Evolutionary conservation across 2,797 vertebrate species (phyloP), one percentile per base, ranked within the genome.

Genomic region (Tangara arthus): DNA sequence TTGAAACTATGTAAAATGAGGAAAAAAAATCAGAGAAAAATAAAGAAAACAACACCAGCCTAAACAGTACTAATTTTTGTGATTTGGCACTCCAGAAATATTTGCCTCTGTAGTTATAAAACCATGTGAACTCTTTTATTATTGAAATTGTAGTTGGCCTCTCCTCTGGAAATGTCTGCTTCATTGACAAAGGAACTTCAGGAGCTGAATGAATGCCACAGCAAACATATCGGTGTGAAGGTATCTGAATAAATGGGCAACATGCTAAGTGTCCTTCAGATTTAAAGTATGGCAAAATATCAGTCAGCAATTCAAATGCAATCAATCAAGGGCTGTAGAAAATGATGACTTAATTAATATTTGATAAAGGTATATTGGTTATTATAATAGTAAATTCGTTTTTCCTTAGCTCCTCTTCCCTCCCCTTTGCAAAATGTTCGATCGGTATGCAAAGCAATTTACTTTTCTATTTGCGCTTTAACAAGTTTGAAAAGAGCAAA

Each of bases 331-430:
- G 24, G 55, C 65, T 69, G 57, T 4, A 86, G 57, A 87, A 95
- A 94, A 89, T 52, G n/a, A 92, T 64, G 49, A 64, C 24, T 89
- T 89, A 89, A 92, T 95, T 89, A 95, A 97, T 95, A 95, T 92
- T 97, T 95, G 78, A 94, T 92, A 89, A 87, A 94, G 72, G 39
- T 53, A 85, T 87, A 92, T 78, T 87, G 44, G 55, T 73, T 93
- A 77, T 95, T 93, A 90, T 66, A 91, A 87, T 87, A 93, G 93
- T 72, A 84, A 86, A 90, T 69, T 93, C 11, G 0, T 77, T 93
- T 63, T 83, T 82, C 78, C 63, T 68, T 44, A 44, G 42, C 57
- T 70, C 32, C 13, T 70, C 66, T 87, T 89, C 71, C 44, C 81
- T 66, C 20, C 34, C 53, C 56, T 85, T 77, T 50, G 46, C 46